phyloP scores from a whole-genome alignment of 2,888 invertebrate species.

The Melolontha melolontha region DNA sequence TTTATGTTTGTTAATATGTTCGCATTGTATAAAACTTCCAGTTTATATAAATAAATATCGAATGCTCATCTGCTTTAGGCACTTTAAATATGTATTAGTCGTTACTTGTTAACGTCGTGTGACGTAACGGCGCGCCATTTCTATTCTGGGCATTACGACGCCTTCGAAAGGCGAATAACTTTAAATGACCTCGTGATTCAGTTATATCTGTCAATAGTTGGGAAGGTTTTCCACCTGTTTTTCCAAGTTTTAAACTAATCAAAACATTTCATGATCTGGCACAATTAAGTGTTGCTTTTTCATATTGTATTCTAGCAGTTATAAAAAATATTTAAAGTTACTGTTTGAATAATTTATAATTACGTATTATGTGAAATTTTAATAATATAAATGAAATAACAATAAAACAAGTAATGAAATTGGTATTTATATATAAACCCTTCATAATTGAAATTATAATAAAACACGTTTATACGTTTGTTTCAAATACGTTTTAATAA shows the following conservation, averaged over 20 bases:
- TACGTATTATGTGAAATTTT: too few species aligned
- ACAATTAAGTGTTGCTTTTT: not conserved
- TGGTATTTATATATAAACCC: too few species aligned
- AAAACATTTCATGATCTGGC: conserved; percentile 4
- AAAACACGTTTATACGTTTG: too few species aligned
- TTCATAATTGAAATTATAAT: too few species aligned
- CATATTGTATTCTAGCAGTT: not conserved
- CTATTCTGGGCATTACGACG: conserved; percentile 60
- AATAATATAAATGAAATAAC: too few species aligned
- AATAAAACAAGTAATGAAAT: too few species aligned
- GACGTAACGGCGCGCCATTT: conserved; percentile 63
- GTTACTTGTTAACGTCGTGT: conserved; percentile 59
- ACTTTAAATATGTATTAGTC: conserved; percentile 46
- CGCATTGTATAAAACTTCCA: not conserved
- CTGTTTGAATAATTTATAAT: too few species aligned
- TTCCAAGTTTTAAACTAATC: not conserved
- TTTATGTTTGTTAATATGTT: not conserved
- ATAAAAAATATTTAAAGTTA: too few species aligned
- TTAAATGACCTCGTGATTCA: conserved; percentile 57
- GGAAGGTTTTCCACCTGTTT: conserved; percentile 19
- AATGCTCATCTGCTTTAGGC: not conserved
- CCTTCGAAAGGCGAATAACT: conserved; percentile 61
- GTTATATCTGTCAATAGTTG: conserved; percentile 20
- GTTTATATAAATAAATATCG: conserved; percentile 23
- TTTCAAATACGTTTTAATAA: too few species aligned